A percentile compares a stretch with the other conserved stretches of the same genome.
Evolutionary conservation across 1,140 invertebrate genomes (phyloP).

Genomic region (Centruroides sculpturatus): DNA sequence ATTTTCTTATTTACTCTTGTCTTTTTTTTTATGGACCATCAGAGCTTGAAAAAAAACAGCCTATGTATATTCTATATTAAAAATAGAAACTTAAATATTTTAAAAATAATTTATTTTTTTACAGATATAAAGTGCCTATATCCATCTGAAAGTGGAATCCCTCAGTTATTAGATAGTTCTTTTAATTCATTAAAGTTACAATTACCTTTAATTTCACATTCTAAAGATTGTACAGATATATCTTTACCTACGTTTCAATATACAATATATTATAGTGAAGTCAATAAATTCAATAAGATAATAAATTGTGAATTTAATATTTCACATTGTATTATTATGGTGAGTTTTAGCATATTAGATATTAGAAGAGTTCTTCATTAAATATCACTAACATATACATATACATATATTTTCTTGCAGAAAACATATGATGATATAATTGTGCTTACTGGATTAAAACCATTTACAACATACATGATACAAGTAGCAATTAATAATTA

Average conservation of each 20-base stretch:
- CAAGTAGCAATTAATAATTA: conserved; percentile 57
- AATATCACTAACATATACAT: too few species aligned
- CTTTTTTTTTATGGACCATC: too few species aligned
- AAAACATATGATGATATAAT: conserved; percentile 34
- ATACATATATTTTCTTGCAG: conserved; percentile 16
- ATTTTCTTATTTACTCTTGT: too few species aligned
- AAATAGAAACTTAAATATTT: too few species aligned
- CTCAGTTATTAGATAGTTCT: conserved; percentile 33
- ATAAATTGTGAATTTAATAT: too few species aligned
- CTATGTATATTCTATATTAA: too few species aligned
- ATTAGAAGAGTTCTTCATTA: too few species aligned
- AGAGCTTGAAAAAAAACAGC: too few species aligned
- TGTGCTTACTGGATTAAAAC: conserved; percentile 44
- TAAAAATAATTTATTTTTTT: neutral
- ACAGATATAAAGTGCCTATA: conserved; percentile 45
- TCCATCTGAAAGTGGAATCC: conserved; percentile 35
- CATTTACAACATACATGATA: conserved; percentile 62
- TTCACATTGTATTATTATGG: too few species aligned
- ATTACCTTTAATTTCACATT: conserved; percentile 40
- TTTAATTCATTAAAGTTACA: conserved; percentile 45
- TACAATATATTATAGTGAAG: conserved; percentile 44
- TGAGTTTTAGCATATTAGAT: too few species aligned
- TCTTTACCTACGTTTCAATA: conserved; percentile 50
- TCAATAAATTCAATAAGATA: too few species aligned
- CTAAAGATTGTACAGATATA: conserved; percentile 40